Conservation (phyloP, 1,140 invertebrate species). For the Tachypleus tridentatus region DNA sequence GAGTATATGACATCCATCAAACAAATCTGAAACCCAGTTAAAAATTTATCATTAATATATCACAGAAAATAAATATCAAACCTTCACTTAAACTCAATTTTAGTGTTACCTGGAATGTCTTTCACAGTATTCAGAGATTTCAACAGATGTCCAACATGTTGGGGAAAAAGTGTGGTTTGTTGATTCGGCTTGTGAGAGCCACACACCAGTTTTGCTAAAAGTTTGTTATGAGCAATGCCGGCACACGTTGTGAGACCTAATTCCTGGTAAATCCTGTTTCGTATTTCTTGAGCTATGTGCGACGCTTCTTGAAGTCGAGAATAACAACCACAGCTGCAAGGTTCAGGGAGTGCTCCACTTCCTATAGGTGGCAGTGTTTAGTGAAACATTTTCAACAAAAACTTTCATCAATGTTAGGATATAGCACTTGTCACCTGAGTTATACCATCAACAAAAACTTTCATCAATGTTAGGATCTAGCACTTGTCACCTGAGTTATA, state of each 20-base stretch:
- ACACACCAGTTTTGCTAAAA: conserved; percentile 63
- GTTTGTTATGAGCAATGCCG: conserved; percentile 68
- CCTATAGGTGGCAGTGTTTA: too few relatives aligned
- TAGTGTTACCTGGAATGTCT: background rate
- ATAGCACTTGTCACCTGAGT: too few relatives aligned
- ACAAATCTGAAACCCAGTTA: too few relatives aligned
- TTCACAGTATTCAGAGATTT: background rate
- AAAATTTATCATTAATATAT: too few relatives aligned
- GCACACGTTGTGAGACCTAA: conserved; percentile 63
- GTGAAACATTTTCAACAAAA: too few relatives aligned
- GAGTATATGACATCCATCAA: too few relatives aligned
- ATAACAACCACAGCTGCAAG: background rate
- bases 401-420: too few relatives aligned
- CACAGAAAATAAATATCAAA: too few relatives aligned
- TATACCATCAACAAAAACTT: too few relatives aligned
- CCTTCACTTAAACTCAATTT: too few relatives aligned
- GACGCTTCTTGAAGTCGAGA: background rate
- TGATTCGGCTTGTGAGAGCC: conserved; percentile 37
- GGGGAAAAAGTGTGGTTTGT: background rate
- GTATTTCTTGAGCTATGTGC: background rate
- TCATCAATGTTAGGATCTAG: too few relatives aligned
- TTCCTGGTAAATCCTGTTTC: conserved; percentile 42
- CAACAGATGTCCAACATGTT: background rate
- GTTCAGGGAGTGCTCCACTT: background rate
- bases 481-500: too few relatives aligned